phyloP scores from a whole-genome alignment of 2,797 vertebrate species.

The Novumbra hubbsi region DNA sequence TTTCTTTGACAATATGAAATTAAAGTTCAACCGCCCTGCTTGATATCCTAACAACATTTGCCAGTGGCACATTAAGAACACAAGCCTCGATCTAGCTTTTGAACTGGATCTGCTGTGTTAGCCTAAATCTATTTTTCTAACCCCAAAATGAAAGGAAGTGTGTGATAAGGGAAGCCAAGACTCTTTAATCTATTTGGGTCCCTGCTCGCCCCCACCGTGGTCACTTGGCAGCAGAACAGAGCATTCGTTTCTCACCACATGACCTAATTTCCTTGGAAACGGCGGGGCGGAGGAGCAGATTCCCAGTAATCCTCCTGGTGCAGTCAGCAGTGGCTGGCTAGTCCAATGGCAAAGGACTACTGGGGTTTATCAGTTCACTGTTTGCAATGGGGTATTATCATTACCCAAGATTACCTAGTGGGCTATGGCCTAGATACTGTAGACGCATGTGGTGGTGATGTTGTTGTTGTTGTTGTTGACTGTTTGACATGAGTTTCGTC shows the following conservation, averaged over 20 bases:
- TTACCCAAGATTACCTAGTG: slow-evolving; percentile 12
- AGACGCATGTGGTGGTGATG: not conserved
- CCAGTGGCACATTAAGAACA: too few species aligned
- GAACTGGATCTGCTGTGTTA: too few species aligned
- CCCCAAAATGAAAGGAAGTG: not conserved
- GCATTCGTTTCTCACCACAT: slow-evolving; percentile 1
- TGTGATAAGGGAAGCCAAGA: slow-evolving; percentile 15
- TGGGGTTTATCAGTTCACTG: not conserved
- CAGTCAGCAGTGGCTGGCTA: not conserved
- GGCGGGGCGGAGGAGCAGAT: not conserved
- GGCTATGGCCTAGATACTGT: slow-evolving; percentile 11
- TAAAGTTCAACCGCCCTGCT: too few species aligned
- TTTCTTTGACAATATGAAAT: too few species aligned
- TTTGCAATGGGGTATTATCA: not conserved
- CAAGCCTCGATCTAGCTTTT: too few species aligned
- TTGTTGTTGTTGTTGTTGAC: too few species aligned
- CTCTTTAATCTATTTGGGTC: not conserved
- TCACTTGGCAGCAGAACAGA: slow-evolving; percentile 13
- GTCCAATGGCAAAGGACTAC: too few species aligned
- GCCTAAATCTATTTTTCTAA: too few species aligned
- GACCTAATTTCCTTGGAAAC: slow-evolving; percentile 17
- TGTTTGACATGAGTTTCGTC: too few species aligned
- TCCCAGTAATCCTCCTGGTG: slow-evolving; percentile 8
- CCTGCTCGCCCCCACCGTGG: not conserved
- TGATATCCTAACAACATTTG: too few species aligned